Conservation (phyloP, 2,888 invertebrate genomes). For the Volucella bombylans region DNA sequence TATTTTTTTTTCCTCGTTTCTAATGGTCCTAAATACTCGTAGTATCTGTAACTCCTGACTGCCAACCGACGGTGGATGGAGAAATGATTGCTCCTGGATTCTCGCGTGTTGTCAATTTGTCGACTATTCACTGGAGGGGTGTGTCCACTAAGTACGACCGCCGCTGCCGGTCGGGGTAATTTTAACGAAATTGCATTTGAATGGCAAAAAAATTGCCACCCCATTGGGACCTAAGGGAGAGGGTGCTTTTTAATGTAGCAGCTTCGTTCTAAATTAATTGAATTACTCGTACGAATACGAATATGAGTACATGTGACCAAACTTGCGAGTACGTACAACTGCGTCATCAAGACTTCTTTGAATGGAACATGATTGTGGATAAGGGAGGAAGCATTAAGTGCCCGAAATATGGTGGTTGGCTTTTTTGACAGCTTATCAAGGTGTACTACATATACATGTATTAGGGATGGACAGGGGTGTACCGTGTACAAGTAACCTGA, state of each 20-base stretch:
- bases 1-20: slow-evolving; percentile 1
- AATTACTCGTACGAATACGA: slow-evolving; percentile 37
- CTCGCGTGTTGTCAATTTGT: slow-evolving; percentile 73
- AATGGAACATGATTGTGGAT: slow-evolving; percentile 65
- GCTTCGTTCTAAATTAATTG: slow-evolving; percentile 66
- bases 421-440: slow-evolving; percentile 71
- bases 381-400: slow-evolving; percentile 18
- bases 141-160: slow-evolving; percentile 1
- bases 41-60: background rate
- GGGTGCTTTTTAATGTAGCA: slow-evolving; percentile 41
- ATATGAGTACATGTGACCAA: slow-evolving; percentile 12
- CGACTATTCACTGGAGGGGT: slow-evolving; percentile 51
- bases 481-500: slow-evolving; percentile 31
- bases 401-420: slow-evolving; percentile 34
- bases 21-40: background rate
- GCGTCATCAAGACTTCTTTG: slow-evolving; percentile 23
- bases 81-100: slow-evolving; percentile 47
- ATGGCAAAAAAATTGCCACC: slow-evolving; percentile 59
- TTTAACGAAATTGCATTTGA: slow-evolving; percentile 70
- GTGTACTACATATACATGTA: background rate
- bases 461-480: slow-evolving; percentile 10
- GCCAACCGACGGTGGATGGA: background rate
- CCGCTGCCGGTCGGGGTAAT: slow-evolving; percentile 20
- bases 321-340: too few relatives aligned
- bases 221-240: slow-evolving; percentile 25